Evolutionary conservation across 2,888 invertebrate genomes (phyloP), one percentile per base, ranked within the genome.

Genomic region (Monochamus alternatus): DNA sequence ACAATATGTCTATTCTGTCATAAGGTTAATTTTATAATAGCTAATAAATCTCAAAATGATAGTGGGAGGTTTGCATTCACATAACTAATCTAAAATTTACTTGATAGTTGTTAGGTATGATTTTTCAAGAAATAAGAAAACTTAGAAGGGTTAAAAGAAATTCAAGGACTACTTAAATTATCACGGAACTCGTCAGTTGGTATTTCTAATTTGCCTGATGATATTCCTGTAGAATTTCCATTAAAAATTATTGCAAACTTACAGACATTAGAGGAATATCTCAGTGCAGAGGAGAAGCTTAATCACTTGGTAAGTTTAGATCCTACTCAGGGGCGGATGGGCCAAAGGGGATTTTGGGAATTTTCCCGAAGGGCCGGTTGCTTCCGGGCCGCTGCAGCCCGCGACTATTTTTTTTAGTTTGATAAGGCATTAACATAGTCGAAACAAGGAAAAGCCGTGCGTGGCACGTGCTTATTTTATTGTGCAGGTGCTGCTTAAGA

Each of bases 181-280:
- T 60, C 60, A 30, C 60, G 60, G 60, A 60, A 60, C 32, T 60
- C 60, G 22, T n/a, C 22, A 7, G 31, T 22, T 31, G 31, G 38
- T 38, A 38, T 38, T 38, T 38, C 31, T 9, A 31, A 5, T 22
- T 60, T 60, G 32, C 60, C 60, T 31, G 22, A 60, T 60, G 60
- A 60, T 31, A 60, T 60, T 32, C 60, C 60, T 60, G 60, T 60
- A 31, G 55, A 60, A 30, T 30, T 60, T 60, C 60, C 60, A 10
- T 30, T 60, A 32, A 32, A 60, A 22, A 60, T 32, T 31, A 30
- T 60, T 9, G 30, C 30, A 31, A 32, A 32, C 12, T 60, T 60
- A 7, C 60, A 51, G 51, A 51, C 51, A 51, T n/a, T 51, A 51
- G 51, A 51, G n/a, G n/a, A 51, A 9, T 51, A 51, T 51, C n/a